Evolutionary conservation across 1,140 invertebrate species (phyloP), one percentile per base, ranked within the genome.

Genomic region (Ceratina japonica): DNA sequence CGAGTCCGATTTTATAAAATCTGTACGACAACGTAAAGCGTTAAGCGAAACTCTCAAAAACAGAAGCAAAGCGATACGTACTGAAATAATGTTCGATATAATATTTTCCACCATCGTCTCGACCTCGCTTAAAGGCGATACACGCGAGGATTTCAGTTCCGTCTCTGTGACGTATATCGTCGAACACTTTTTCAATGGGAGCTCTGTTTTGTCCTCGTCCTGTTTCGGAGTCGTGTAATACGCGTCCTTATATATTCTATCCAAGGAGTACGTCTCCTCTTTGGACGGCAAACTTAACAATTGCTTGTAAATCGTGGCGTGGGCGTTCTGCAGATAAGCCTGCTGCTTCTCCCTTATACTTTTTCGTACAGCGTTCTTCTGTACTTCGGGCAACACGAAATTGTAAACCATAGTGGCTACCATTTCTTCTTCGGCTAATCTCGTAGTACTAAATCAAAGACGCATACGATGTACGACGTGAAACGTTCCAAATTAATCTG

Each of bases 301-400:
- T 65, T 84, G 51, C 0, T 89, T 63, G 56, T 87, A 86, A 76
- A 90, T 81, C 31, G 66, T 52, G 52, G 61, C 62, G 44, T 85
- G 86, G 24, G 85, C 85, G 54, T 72, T 78, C 31, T 31, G 64
- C 62, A 87, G 81, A 76, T 89, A 87, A 63, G 31, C 68, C 71
- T 86, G 81, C 52, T 89, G 85, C 51, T 73, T 81, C 37, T 89
- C 27, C 37, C 79, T 86, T 20, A 92, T 89, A 72, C 86, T 89
- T 71, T 91, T 78, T 56, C 90, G 83, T 4, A 90, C 73, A 16
- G 89, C 84, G 70, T 88, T 70, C 80, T 92, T 93, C 68, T 93
- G 88, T 0, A 94, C 93, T 90, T 95, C 94, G 2, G 94, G 94
- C 71, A 95, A 89, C 20, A 95, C 89, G 86, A 95, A 95, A 77